Base-by-base conservation (phyloP, 2,113 vertebrate genomes). In the Pteruthius melanotis region DNA sequence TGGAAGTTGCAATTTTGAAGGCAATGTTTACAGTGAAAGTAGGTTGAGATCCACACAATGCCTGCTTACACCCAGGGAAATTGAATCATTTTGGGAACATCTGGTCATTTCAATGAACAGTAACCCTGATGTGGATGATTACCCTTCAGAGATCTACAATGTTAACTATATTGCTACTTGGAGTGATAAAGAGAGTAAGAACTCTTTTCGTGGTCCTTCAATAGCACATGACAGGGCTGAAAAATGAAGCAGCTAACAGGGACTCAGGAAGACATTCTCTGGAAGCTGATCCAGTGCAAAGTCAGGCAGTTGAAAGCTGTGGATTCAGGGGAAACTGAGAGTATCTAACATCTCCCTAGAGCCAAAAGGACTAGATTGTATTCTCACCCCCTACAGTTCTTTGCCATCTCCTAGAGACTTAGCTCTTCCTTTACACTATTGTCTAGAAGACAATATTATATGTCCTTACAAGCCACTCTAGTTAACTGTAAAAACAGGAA, bases 31-130 rank as follows among this genome's bases (percentile, higher is more conserved):
- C 44, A 40, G 27, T 11, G 9, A 44, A 90, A 90, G 35, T 40
- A 45, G n/a, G 57, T 2, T 54, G 28, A 88, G 69, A 85, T 53
- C 19, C 23, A 63, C 30, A 37, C 22, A 75, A 20, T 0, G 0
- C 13, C 37, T 59, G 30, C 60, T 65, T 70, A 42, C 21, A 27
- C 4, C 1, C 23, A 71, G 30, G 23, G 15, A 93, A 66, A 89
- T 3, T 1, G 27, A 78, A 11, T 30, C 15, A 65, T 77, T 56
- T 81, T 0, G 0, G 60, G n/a, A 88, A 52, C 13, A 66, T 44
- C 21, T 44, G 17, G 50, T 50, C 30, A 81, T 45, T 74, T 77
- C 69, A 54, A 59, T 33, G 45, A 89, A 63, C 11, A 33, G 37
- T 27, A 87, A 54, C 19, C 35, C n/a, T 47, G 44, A 61, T 30